Evolutionary conservation across 2,888 invertebrate genomes (phyloP).

Genomic region (Ormyrus labotus): DNA sequence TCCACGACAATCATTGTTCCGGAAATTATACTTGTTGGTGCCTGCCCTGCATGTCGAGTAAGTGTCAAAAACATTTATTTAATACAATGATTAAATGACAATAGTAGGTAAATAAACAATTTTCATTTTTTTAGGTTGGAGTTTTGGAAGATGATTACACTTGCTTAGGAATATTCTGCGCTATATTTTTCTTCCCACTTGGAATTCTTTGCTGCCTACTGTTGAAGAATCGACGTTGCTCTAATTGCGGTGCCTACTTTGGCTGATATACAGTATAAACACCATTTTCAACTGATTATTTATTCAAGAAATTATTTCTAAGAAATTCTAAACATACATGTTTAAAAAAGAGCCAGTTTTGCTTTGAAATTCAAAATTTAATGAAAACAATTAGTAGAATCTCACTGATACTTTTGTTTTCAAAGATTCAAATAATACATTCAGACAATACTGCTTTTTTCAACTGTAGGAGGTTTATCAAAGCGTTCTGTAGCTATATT

Average conservation of each 20-base stretch:
- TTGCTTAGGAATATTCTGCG: constrained; percentile 88
- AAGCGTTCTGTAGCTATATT: too few relatives aligned
- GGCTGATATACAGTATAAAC: constrained; percentile 74
- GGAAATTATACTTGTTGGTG: constrained; percentile 89
- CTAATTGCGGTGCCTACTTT: constrained; percentile 91
- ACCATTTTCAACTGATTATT: not conserved
- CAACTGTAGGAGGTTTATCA: too few relatives aligned
- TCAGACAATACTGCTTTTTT: too few relatives aligned
- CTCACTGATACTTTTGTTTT: not conserved
- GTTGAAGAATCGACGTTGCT: constrained; percentile 89
- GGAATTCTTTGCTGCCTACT: constrained; percentile 92
- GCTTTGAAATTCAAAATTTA: not conserved
- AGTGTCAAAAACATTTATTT: constrained; percentile 60
- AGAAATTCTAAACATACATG: not conserved
- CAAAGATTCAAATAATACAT: too few relatives aligned
- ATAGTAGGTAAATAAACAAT: constrained; percentile 3
- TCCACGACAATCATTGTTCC: constrained; percentile 82
- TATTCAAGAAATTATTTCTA: not conserved
- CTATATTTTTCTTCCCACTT: constrained; percentile 90
- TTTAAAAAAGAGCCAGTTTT: constrained; percentile 11
- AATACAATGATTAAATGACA: constrained; percentile 7
- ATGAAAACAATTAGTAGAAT: constrained; percentile 17
- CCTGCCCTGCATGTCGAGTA: constrained; percentile 91
- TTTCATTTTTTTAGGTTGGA: constrained; percentile 79
- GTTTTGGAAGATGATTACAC: constrained; percentile 92